Evolutionary conservation across 1,140 invertebrate species (phyloP), one percentile per base, ranked within the genome.

Genomic region (Platyura marginata): DNA sequence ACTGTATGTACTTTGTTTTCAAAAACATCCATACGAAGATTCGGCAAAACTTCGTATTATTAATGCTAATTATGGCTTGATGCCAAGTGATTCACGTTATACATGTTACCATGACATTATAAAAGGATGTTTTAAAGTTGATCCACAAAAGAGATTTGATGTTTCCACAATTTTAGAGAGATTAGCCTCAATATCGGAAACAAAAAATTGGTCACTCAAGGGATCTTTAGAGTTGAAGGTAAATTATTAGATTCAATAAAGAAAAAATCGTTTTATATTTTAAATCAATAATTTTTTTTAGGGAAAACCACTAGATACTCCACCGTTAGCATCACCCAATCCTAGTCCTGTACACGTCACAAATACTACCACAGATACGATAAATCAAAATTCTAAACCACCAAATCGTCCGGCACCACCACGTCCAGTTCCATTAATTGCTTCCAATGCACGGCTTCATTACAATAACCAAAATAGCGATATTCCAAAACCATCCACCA

Each of bases 1-100:
- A 41, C 64, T 98, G 0, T 98, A 89, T 63, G 75, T 81, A 21
- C 64, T 99, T 10, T 92, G 92, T 59, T 98, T 82, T 60, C 78
- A 84, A 60, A 77, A 79, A 47, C 96, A 99, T 73, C 96, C 96
- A 9, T 99, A 95, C 65, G 90, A 96, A 58, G 96, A 98, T 67
- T 77, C 76, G 44, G 93, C 93, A 25, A 98, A 98, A 63, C 62
- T 99, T 46, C 75, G 83, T 21, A 97, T 98, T 49, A 70, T 98
- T 6, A 98, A 98, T 70, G 93, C 81, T 46, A 98, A 97, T 57
- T 98, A 88, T 63, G 74, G 69, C 37, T 72, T 94, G 37, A 81
- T 92, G 45, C 71, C 77, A 15, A 71, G 74, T 43, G 86, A 93
- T 65, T 73, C 76, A 43, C 72, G 77, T 49, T 84, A 81, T 56